phyloP scores from a whole-genome alignment of 2,888 invertebrate genomes.

The Quadriops clusia region DNA sequence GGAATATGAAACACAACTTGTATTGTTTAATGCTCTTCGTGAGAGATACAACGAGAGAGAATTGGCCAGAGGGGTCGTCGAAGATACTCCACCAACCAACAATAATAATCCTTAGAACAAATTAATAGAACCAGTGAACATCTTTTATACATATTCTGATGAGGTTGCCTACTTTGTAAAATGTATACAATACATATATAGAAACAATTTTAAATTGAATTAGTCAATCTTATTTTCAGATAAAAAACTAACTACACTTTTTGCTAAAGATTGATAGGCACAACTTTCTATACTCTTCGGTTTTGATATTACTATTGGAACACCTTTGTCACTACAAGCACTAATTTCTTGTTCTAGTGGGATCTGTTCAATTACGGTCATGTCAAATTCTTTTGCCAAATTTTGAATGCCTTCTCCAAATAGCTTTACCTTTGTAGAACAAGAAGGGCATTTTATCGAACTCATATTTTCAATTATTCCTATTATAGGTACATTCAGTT shows the following conservation, averaged over 20 bases:
- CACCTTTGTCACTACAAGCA: conserved; percentile 58
- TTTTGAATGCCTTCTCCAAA: conserved; percentile 57
- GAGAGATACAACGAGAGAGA: conserved; percentile 31
- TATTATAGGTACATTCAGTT: conserved; percentile 67
- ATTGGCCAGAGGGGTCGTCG: conserved; percentile 25
- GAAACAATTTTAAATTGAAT: too few species aligned
- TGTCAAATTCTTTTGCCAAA: conserved; percentile 52
- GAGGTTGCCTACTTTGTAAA: too few species aligned
- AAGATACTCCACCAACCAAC: conserved; percentile 6
- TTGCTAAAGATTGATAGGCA: conserved; percentile 23
- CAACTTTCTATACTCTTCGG: conserved; percentile 36
- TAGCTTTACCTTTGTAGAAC: conserved; percentile 57
- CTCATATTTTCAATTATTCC: conserved; percentile 93
- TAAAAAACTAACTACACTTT: conserved; percentile 22
- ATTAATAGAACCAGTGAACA: too few species aligned
- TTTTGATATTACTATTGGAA: conserved; percentile 58
- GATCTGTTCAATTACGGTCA: conserved; percentile 56
- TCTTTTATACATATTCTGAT: too few species aligned
- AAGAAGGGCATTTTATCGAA: conserved; percentile 62
- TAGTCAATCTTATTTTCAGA: too few species aligned
- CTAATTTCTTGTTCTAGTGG: conserved; percentile 61
- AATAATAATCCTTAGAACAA: too few species aligned
- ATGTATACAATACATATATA: too few species aligned
- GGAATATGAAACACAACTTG: conserved; percentile 68
- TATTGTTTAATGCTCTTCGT: conserved; percentile 49